phyloP scores from a whole-genome alignment of 2,888 invertebrate genomes.

The Leptothorax acervorum region DNA sequence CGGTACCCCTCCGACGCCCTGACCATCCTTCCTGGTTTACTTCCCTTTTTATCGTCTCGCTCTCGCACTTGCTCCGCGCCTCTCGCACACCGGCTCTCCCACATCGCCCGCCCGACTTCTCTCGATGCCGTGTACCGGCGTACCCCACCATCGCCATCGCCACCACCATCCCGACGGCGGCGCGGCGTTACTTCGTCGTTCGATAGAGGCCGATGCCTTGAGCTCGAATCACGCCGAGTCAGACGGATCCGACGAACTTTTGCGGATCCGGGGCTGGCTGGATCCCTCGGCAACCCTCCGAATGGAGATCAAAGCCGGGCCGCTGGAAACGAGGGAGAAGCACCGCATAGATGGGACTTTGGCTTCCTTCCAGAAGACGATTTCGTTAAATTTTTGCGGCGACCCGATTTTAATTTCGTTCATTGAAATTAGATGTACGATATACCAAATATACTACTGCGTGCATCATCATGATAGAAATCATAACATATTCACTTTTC shows the following conservation, averaged over 20 bases:
- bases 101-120: conserved; percentile 33
- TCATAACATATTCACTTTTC: neutral
- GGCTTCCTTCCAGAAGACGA: conserved; percentile 13
- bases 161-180: conserved; percentile 47
- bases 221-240: conserved; percentile 75
- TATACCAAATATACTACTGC: neutral
- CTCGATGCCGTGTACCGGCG: conserved; percentile 33
- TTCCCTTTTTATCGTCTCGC: conserved; percentile 59
- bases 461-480: neutral
- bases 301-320: conserved; percentile 67
- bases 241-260: conserved; percentile 67
- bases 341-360: conserved; percentile 25
- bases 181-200: conserved; percentile 65
- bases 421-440: conserved; percentile 12
- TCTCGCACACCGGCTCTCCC: conserved; percentile 41
- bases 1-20: conserved; percentile 38
- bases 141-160: conserved; percentile 34
- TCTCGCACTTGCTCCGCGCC: conserved; percentile 44
- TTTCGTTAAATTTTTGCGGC: conserved; percentile 42
- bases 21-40: conserved; percentile 47
- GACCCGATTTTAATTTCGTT: conserved; percentile 25
- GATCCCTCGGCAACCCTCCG: conserved; percentile 65
- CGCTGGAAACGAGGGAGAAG: conserved; percentile 54
- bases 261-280: conserved; percentile 60
- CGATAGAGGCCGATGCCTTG: conserved; percentile 76